Evolutionary conservation across 1,140 invertebrate species (phyloP).

Genomic region (Dufourea novaeangliae): DNA sequence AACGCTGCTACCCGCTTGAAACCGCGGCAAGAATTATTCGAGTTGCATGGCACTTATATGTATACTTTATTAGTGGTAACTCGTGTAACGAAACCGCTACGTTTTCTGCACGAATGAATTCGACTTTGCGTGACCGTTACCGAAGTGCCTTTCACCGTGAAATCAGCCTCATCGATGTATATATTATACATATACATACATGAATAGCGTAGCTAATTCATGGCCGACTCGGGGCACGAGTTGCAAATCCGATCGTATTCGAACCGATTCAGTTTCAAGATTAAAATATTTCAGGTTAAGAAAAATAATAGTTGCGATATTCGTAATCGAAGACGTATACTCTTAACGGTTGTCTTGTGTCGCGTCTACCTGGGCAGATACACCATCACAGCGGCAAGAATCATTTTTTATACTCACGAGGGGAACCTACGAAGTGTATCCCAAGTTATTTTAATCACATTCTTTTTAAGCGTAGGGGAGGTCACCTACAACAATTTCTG

Average conservation of each 20-base stretch:
- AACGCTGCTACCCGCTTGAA: too few species aligned
- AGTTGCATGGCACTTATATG: background rate
- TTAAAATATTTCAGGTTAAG: background rate
- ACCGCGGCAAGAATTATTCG: background rate
- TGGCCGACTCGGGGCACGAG: background rate
- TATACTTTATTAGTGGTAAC: background rate
- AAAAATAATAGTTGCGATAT: too few species aligned
- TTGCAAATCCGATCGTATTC: background rate
- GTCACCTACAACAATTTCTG: too few species aligned
- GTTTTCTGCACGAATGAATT: slow-evolving; percentile 31
- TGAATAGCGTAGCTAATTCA: slow-evolving; percentile 16
- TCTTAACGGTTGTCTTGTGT: too few species aligned
- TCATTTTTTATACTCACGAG: too few species aligned
- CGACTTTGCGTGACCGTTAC: background rate
- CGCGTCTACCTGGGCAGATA: too few species aligned
- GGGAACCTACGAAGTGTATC: too few species aligned
- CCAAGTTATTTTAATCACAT: too few species aligned
- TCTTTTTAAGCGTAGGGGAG: too few species aligned
- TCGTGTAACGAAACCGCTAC: background rate
- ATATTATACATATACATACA: too few species aligned
- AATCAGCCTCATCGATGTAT: slow-evolving; percentile 32
- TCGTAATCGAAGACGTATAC: too few species aligned
- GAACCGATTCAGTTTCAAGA: background rate
- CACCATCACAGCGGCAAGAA: too few species aligned
- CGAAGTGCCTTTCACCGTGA: slow-evolving; percentile 39